Conservation (phyloP, 1,140 invertebrate genomes). For the Trypoxylus dichotomus region DNA sequence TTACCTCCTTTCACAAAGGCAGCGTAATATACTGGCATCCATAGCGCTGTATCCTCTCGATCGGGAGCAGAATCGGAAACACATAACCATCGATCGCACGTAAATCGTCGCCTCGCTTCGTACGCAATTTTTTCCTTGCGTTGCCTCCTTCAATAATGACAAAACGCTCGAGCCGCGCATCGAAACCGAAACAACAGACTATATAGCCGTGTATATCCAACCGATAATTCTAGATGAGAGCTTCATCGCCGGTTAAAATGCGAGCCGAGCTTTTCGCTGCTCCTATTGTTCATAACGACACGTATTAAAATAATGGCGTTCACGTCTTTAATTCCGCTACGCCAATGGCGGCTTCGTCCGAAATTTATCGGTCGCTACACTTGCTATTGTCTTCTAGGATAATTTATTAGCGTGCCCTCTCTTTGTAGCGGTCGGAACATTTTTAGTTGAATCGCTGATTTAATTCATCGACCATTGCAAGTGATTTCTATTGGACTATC, state of each 20-base stretch:
- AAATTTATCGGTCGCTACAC: neutral
- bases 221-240: neutral
- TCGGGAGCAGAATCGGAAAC: neutral
- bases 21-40: too few species aligned
- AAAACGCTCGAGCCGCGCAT: too few species aligned
- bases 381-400: neutral
- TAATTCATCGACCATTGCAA: neutral
- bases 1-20: too few species aligned
- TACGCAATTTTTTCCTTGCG: neutral
- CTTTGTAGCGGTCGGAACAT: neutral
- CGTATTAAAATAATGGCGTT: constrained; percentile 15
- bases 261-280: neutral
- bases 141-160: neutral
- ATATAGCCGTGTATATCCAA: neutral
- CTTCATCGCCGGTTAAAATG: neutral
- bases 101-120: neutral
- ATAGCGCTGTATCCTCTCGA: too few species aligned
- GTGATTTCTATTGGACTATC: neutral
- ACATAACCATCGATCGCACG: neutral
- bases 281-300: constrained; percentile 16
- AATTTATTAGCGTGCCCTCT: neutral
- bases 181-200: neutral
- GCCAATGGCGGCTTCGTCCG: neutral
- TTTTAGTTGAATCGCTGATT: neutral
- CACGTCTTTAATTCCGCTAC: neutral